Evolutionary conservation across 2,113 vertebrate species (phyloP).

Genomic region (Podiceps cristatus): DNA sequence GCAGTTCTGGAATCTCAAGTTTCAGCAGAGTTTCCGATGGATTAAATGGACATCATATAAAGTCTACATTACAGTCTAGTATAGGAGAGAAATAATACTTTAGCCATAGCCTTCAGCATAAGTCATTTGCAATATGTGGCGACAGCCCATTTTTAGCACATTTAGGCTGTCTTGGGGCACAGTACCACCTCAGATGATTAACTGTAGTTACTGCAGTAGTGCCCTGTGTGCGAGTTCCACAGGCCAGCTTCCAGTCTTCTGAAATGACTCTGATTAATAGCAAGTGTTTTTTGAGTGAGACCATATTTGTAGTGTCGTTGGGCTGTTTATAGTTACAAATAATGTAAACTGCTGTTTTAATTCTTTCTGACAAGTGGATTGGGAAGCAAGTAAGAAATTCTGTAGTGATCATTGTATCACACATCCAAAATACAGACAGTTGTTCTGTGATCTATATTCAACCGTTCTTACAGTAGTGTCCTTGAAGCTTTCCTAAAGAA

Average conservation of each 20-base stretch:
- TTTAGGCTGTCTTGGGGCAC: background rate
- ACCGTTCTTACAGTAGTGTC: background rate
- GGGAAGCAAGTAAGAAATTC: background rate
- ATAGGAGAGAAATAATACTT: background rate
- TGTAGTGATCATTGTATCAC: fast-evolving
- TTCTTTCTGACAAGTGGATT: background rate
- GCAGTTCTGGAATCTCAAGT: background rate
- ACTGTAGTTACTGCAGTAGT: background rate
- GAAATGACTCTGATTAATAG: background rate
- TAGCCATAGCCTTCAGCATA: background rate
- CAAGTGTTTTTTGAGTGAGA: background rate
- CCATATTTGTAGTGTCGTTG: background rate
- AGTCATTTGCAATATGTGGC: background rate
- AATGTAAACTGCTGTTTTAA: background rate
- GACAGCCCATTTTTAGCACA: background rate
- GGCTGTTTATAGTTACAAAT: background rate
- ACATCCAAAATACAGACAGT: fast-evolving
- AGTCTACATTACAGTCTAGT: background rate
- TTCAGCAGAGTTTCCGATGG: background rate
- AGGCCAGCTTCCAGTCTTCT: background rate
- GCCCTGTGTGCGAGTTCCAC: background rate
- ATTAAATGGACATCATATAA: background rate
- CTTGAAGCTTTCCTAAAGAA: background rate
- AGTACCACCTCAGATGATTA: background rate
- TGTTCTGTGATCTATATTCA: background rate